These are phyloP conservation scores for Barypeithes pellucidus DNA, from an alignment of 2,888 invertebrate species.

Conservation along the genomic window DNA sequence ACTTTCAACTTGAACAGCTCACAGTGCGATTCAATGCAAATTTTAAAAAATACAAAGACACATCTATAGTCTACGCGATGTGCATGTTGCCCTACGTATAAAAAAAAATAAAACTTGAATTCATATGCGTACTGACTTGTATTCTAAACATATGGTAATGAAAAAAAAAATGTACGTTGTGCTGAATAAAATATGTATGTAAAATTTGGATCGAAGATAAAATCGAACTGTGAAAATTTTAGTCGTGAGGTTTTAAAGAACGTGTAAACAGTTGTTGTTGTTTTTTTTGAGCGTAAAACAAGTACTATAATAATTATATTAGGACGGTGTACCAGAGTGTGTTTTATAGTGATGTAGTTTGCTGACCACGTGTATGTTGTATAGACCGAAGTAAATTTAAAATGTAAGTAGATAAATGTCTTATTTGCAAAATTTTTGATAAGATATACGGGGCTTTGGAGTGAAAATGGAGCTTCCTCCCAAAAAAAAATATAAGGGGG, in stretches of 20 bases:
- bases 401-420: too few species aligned
- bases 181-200: too few species aligned
- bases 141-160: conserved; percentile 12
- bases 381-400: too few species aligned
- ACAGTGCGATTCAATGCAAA: conserved; percentile 37
- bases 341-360: background rate
- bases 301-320: background rate
- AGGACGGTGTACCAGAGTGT: background rate
- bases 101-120: conserved; percentile 3
- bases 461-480: too few species aligned
- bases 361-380: background rate
- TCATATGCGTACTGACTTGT: background rate
- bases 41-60: conserved; percentile 31
- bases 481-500: too few species aligned
- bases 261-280: background rate
- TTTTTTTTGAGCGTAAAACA: background rate
- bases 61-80: conserved; percentile 15
- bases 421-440: too few species aligned
- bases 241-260: background rate
- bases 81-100: background rate
- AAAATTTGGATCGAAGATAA: background rate
- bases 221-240: background rate
- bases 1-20: conserved; percentile 30
- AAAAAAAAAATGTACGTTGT: background rate
- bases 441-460: too few species aligned